Evolutionary conservation across 2,113 vertebrate genomes (phyloP).

Genomic region (Serinus canaria): DNA sequence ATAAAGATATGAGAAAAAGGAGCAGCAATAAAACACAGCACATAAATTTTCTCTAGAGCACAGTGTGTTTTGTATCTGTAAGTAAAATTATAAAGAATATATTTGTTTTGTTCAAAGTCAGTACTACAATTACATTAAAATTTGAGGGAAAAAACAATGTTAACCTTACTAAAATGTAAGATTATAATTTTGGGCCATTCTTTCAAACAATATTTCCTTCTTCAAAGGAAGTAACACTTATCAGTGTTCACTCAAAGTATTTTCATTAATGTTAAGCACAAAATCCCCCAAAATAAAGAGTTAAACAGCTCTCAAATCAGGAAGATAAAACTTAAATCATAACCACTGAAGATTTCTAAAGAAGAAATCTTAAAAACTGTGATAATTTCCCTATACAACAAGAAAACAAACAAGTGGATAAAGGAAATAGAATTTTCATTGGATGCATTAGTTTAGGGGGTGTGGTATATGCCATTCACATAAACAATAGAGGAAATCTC

Average conservation of each 20-base stretch:
- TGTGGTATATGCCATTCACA: background rate
- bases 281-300: background rate
- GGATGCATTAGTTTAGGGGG: background rate
- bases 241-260: background rate
- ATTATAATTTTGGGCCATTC: background rate
- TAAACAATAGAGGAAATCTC: background rate
- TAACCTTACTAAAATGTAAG: background rate
- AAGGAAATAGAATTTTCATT: background rate
- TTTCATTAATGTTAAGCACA: background rate
- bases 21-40: background rate
- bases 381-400: background rate
- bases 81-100: background rate
- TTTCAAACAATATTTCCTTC: background rate
- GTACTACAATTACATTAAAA: background rate
- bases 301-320: background rate
- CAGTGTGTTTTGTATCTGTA: background rate
- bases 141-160: background rate
- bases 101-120: background rate
- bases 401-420: background rate
- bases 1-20: background rate
- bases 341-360: background rate
- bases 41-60: background rate
- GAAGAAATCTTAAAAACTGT: background rate
- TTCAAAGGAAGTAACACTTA: background rate
- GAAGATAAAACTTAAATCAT: background rate